These are phyloP conservation scores for Ephestia elutella DNA, from an alignment of 1,140 invertebrate genomes.

Conservation along the genomic window DNA sequence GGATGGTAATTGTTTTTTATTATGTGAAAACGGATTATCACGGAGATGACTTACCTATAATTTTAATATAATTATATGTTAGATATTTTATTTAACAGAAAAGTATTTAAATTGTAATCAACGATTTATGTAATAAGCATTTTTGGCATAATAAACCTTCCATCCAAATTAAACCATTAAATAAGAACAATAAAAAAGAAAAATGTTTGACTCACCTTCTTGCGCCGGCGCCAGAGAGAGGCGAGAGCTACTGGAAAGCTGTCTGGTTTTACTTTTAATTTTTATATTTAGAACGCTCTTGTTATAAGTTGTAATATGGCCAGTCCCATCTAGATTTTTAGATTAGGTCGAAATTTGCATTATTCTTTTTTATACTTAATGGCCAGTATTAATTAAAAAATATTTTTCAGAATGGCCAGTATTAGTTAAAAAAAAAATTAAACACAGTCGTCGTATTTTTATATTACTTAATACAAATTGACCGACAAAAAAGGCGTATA, in stretches of 20 bases:
- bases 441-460: no score
- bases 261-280: slow-evolving; percentile 60
- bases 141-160: not conserved
- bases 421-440: no score
- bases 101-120: no score
- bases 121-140: not conserved
- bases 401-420: no score
- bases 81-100: no score
- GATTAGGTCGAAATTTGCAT: slow-evolving; percentile 19
- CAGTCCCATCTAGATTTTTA: slow-evolving; percentile 17
- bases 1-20: no score
- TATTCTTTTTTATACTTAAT: not conserved
- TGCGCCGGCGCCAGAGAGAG: slow-evolving; percentile 51
- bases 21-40: no score
- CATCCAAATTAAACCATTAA: not conserved
- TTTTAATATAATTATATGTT: no score
- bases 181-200: not conserved
- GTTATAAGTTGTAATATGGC: not conserved
- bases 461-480: no score
- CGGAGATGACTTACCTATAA: no score
- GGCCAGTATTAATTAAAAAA: not conserved
- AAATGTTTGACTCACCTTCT: slow-evolving; percentile 31
- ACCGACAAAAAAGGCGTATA: no score
- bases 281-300: slow-evolving; percentile 44
- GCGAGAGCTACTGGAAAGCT: slow-evolving; percentile 58